A percentile compares a stretch with the other conserved stretches of the same genome.
These are phyloP conservation scores for Podotricha telesiphe DNA, from an alignment of 2,888 invertebrate species.

Conservation along the genomic window DNA sequence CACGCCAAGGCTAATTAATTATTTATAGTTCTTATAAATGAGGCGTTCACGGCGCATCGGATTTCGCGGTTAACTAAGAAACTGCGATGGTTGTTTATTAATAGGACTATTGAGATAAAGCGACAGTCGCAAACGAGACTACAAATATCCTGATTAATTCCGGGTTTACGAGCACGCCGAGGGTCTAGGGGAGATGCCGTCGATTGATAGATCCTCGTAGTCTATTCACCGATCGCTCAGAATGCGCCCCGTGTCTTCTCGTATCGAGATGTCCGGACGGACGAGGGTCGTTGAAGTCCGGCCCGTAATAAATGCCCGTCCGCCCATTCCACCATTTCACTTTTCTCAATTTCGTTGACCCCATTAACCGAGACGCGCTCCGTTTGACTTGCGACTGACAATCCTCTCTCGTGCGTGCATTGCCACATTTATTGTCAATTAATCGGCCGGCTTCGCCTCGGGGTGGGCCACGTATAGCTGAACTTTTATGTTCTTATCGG, in stretches of 20 bases:
- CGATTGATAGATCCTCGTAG: conserved; percentile 48
- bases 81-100: conserved; percentile 32
- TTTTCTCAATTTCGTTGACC: conserved; percentile 79
- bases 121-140: conserved; percentile 56
- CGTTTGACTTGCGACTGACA: conserved; percentile 58
- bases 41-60: conserved; percentile 48
- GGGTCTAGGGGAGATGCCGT: conserved; percentile 35
- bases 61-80: conserved; percentile 47
- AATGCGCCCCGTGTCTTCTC: conserved; percentile 49
- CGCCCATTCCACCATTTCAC: conserved; percentile 67
- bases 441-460: conserved; percentile 61
- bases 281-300: conserved; percentile 55
- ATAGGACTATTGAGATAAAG: conserved; percentile 49
- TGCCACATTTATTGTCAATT: conserved; percentile 73
- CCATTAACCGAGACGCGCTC: conserved; percentile 71
- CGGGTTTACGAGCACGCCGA: conserved; percentile 50
- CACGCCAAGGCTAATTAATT: conserved; percentile 64
- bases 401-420: conserved; percentile 61
- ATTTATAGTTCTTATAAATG: conserved; percentile 72
- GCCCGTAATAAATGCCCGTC: conserved; percentile 61
- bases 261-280: conserved; percentile 53
- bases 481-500: conserved; percentile 53
- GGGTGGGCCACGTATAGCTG: conserved; percentile 56
- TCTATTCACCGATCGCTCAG: conserved; percentile 52
- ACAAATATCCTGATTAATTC: conserved; percentile 66